Evolutionary conservation across 2,113 vertebrate genomes (phyloP), one percentile per base, ranked within the genome.

Genomic region (Carassius gibelio): DNA sequence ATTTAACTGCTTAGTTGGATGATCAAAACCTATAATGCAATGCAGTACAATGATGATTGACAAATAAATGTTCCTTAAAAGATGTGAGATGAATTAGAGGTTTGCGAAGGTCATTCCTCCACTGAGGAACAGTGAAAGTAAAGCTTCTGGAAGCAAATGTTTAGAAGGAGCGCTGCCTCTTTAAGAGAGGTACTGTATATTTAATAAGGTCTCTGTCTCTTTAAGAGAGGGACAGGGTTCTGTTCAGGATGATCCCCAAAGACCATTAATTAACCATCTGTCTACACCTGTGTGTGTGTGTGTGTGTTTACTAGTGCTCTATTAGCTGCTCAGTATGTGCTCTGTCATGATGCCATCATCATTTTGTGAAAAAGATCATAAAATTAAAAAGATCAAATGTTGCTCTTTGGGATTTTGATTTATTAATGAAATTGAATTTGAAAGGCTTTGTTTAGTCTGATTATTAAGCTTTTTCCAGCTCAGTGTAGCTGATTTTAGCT

Each of bases 211-310:
- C 0, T 2, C 19, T 59, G 19, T 59, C 50, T 36, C 50, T 75
- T 75, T 75, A 75, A 75, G n/a, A 55, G 23, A 48, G 17, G 19
- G 17, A 59, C 55, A 19, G 19, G 2, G 57, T 59, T 34, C 23
- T 75, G 42, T 74, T 75, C 26, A 34, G 30, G 50, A 57, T 77
- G 26, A 57, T 57, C 50, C 77, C 36, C 23, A 23, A 79, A 23
- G 77, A 62, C 57, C 72, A 7, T 48, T 48, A 48, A 48, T 48
- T 48, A 48, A 10, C 10, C 8, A 3, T 45, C 30, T 69, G 68
- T 72, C 52, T 62, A 36, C 61, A 21, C 50, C 23, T 84, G 57
- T 74, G 81, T 84, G 81, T 68, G 42, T 45, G 42, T n/a, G 26
- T 45, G 8, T 62, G 61, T 64, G 62, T 68, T 66, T 66, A 34